phyloP scores from a whole-genome alignment of 1,140 invertebrate species.

The Rhopalosiphum maidis region DNA sequence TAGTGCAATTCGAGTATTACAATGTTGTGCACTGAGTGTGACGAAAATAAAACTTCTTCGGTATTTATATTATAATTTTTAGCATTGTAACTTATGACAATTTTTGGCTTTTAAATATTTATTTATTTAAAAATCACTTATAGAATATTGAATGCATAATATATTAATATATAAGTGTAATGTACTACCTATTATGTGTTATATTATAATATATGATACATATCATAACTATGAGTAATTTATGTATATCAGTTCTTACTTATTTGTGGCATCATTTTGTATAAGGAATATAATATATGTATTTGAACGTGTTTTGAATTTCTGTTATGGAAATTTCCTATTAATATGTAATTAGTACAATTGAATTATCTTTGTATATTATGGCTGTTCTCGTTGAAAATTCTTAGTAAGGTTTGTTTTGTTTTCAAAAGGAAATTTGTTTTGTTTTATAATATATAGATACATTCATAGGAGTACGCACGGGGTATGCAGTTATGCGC shows the following conservation, averaged over 20 bases:
- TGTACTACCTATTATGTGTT: not conserved
- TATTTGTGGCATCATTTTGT: not conserved
- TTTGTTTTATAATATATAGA: not conserved
- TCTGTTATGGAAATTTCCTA: not conserved
- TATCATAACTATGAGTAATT: not conserved
- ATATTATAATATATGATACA: not conserved
- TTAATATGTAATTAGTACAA: conserved; percentile 1
- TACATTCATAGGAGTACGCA: no score
- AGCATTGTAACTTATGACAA: not conserved
- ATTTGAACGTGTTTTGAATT: not conserved
- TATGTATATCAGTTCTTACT: not conserved
- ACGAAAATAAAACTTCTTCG: not conserved
- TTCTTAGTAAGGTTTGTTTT: not conserved
- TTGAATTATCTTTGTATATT: not conserved
- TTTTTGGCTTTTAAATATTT: not conserved
- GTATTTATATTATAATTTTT: not conserved
- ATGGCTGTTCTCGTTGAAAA: not conserved
- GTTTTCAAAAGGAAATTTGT: not conserved
- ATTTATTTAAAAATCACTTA: not conserved
- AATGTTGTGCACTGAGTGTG: no score
- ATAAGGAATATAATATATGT: not conserved
- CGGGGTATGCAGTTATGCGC: no score
- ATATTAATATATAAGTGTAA: not conserved
- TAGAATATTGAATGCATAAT: not conserved
- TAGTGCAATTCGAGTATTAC: no score